These are phyloP conservation scores for Meloidogyne chitwoodi DNA, from an alignment of 1,140 invertebrate species.

Conservation along the genomic window DNA sequence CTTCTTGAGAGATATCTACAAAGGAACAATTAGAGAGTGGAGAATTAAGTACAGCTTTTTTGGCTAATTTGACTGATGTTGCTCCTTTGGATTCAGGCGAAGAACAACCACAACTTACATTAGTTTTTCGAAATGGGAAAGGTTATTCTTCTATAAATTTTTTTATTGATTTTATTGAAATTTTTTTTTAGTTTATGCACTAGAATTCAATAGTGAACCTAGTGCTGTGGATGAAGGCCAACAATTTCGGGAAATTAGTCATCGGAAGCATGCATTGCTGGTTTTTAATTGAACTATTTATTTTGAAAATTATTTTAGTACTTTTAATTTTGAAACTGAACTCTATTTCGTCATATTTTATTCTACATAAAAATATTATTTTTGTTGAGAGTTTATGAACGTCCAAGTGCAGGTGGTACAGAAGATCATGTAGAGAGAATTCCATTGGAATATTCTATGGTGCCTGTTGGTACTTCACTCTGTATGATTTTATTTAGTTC, in stretches of 20 bases:
- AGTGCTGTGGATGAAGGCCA: conserved; percentile 3
- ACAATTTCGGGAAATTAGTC: conserved; percentile 39
- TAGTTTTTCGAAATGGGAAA: conserved; percentile 40
- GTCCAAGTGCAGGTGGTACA: not conserved
- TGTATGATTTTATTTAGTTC: not conserved
- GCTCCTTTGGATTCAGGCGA: conserved; percentile 3
- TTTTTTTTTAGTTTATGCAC: conserved; percentile 21
- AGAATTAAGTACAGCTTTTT: conserved; percentile 32
- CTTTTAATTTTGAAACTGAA: no score
- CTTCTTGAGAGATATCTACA: conserved; percentile 36
- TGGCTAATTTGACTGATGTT: conserved; percentile 27
- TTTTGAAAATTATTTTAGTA: no score
- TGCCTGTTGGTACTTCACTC: conserved; percentile 32
- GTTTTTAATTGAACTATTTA: no score
- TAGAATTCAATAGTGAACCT: conserved; percentile 33
- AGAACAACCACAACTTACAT: conserved; percentile 20
- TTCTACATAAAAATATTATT: no score
- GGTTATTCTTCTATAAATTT: conserved; percentile 9
- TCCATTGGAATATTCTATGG: conserved; percentile 17
- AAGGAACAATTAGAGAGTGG: conserved; percentile 44
- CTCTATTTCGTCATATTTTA: no score
- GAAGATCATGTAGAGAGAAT: not conserved
- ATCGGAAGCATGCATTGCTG: conserved; percentile 41
- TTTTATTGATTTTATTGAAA: no score
- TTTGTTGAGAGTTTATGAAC: conserved; percentile 44